Conservation (phyloP, 2,888 invertebrate species). For the Phengaris arion region DNA sequence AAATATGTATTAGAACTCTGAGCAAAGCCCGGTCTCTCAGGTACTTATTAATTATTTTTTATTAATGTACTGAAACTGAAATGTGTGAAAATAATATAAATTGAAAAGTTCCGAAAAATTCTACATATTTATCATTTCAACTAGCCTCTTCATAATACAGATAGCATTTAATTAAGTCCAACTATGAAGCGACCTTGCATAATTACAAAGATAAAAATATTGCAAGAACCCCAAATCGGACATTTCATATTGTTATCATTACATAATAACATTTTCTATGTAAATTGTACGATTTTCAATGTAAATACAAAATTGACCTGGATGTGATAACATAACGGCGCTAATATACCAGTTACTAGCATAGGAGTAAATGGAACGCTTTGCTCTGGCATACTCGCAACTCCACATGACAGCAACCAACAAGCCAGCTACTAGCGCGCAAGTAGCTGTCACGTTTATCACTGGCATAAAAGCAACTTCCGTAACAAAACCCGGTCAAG, state of each 20-base stretch:
- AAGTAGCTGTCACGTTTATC: background rate
- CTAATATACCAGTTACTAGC: background rate
- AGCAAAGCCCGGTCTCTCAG: no score
- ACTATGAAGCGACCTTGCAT: background rate
- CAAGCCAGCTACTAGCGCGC: background rate
- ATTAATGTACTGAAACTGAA: background rate
- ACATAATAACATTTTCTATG: no score
- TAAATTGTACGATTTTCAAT: no score
- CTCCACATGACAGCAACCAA: background rate
- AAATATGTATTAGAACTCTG: no score
- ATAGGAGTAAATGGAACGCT: background rate
- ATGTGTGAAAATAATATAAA: background rate
- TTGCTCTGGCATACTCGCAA: background rate
- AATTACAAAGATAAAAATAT: no score
- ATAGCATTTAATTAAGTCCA: background rate
- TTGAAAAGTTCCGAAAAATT: background rate
- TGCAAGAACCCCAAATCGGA: no score
- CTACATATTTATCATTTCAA: background rate
- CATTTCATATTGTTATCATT: no score
- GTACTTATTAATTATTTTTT: background rate
- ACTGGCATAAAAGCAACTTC: background rate
- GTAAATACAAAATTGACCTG: no score
- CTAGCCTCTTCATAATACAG: background rate
- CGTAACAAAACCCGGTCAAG: constrained; percentile 19
- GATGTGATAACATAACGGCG: no score